A percentile compares a stretch with the other conserved stretches of the same genome.
Evolutionary conservation across 2,888 invertebrate species (phyloP).

Genomic region (Folsomia candida): DNA sequence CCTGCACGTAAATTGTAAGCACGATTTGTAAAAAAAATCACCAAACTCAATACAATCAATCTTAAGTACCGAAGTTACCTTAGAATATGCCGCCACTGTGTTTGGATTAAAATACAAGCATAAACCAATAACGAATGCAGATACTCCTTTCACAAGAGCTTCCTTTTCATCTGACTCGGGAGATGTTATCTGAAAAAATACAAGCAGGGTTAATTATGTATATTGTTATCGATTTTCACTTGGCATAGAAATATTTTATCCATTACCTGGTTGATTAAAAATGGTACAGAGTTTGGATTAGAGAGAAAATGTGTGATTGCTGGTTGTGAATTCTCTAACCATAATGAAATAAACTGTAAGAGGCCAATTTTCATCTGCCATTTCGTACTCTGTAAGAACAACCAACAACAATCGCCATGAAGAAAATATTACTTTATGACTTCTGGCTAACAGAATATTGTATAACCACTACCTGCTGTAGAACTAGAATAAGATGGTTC

Average conservation of each 20-base stretch:
- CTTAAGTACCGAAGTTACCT: constrained; percentile 59
- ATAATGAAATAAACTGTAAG: constrained; percentile 83
- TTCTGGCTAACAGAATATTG: background rate
- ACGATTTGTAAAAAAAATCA: constrained; percentile 8
- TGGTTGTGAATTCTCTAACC: constrained; percentile 78
- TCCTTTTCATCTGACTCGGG: constrained; percentile 90
- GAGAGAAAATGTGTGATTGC: constrained; percentile 80
- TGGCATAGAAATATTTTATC: background rate
- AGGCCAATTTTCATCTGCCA: constrained; percentile 83
- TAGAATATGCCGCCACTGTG: constrained; percentile 70
- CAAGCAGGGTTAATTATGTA: background rate
- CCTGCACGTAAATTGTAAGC: constrained; percentile 54
- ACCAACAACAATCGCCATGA: no score
- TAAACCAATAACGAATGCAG: constrained; percentile 88
- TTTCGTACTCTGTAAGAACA: constrained; percentile 62
- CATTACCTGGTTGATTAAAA: constrained; percentile 66
- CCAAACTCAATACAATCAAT: background rate
- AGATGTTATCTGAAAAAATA: constrained; percentile 64
- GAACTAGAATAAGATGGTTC: constrained; percentile 78
- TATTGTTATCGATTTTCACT: no score
- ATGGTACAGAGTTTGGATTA: constrained; percentile 77
- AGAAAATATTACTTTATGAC: background rate
- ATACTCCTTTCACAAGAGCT: constrained; percentile 78
- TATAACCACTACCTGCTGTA: constrained; percentile 75
- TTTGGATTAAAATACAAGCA: constrained; percentile 88